Conservation (phyloP, 2,797 vertebrate species). For the Pogonophryne albipinna region DNA sequence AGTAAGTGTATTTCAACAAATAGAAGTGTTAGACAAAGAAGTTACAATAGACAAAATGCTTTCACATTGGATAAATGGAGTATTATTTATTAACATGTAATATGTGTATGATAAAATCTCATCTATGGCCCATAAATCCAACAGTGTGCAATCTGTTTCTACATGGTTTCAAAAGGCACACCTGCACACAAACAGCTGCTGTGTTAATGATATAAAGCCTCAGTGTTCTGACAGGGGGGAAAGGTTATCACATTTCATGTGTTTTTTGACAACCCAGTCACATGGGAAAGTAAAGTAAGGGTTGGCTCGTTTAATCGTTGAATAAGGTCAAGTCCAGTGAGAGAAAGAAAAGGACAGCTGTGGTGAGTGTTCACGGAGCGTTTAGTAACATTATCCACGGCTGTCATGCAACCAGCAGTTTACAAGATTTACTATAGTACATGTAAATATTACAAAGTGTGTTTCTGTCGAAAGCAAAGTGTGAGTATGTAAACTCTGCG, state of each 20-base stretch:
- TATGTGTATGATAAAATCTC: not conserved
- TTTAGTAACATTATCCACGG: constrained; percentile 30
- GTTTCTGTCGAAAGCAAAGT: not conserved
- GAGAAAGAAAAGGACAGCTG: constrained; percentile 44
- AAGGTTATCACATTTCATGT: constrained; percentile 45
- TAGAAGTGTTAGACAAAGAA: no score
- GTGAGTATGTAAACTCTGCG: not conserved
- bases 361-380: constrained; percentile 19
- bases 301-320: constrained; percentile 11
- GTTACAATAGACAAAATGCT: not conserved
- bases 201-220: constrained; percentile 36
- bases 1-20: no score
- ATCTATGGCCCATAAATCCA: not conserved
- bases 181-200: constrained; percentile 51
- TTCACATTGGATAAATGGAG: not conserved
- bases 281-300: constrained; percentile 25
- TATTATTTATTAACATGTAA: not conserved
- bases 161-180: constrained; percentile 18
- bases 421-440: constrained; percentile 5
- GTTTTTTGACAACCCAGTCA: constrained; percentile 24
- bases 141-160: constrained; percentile 17
- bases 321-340: constrained; percentile 24
- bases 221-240: constrained; percentile 19
- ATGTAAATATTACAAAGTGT: constrained; percentile 1
- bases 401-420: constrained; percentile 28